Evolutionary conservation across 2,113 vertebrate genomes (phyloP), one percentile per base, ranked within the genome.

Genomic region (Tragulus kanchil): DNA sequence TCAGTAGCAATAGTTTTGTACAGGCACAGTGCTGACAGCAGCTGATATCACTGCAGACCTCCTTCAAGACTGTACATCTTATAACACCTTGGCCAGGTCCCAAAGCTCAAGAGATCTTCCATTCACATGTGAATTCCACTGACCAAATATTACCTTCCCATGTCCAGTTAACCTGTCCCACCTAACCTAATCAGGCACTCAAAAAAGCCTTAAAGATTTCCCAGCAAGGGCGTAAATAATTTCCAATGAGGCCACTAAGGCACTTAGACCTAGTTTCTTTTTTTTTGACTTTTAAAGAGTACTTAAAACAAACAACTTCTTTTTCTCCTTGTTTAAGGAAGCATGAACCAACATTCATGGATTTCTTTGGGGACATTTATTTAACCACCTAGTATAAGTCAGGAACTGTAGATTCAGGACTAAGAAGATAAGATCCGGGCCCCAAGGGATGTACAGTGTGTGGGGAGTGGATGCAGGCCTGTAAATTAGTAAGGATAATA

Each of bases 401-500:
- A 78, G 45, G 45, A 67, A 54, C 5, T 64, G 28, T 25, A 64
- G 56, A 89, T 21, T 54, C 21, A 67, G 67, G n/a, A 86, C 19
- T 36, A 42, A 58, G 31, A 36, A 67, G 54, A 45, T n/a, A 6
- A 6, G n/a, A 77, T 58, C 36, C 1, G 8, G 95, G 75, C 73
- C 75, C 48, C 42, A 87, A 86, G 31, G 65, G 77, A 83, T 36
- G 67, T 94, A 50, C 26, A n/a, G 31, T 13, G 28, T 36, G 52
- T 61, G 16, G 14, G 10, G 26, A 28, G 26, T 54, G 45, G n/a
- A 56, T 11, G 62, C 23, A 84, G 42, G 58, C 6, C 93, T 56
- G 58, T n/a, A 82, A 88, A 96, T 96, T 84, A 97, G 75, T 48
- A 59, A 91, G 69, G 67, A 84, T 81, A 84, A 93, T 96, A 93